These are phyloP conservation scores for Lasiommata megera DNA, from an alignment of 2,888 invertebrate species.

Conservation along the genomic window DNA sequence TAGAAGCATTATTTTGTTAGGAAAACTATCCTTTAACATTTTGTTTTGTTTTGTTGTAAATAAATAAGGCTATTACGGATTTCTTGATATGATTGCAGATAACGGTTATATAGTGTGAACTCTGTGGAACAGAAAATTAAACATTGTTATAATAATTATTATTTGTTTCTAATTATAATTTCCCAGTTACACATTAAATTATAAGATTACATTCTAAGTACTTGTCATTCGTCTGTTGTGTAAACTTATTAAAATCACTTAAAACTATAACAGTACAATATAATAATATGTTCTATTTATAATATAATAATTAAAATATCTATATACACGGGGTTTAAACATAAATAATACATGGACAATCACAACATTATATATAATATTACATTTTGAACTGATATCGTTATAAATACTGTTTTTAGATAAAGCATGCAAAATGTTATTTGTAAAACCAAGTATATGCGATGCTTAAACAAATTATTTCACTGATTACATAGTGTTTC, in stretches of 20 bases:
- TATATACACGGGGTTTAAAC: constrained; percentile 4
- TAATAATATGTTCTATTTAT: background rate
- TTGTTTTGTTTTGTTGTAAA: too few relatives aligned
- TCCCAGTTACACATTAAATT: background rate
- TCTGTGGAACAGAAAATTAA: background rate
- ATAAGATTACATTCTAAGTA: constrained; percentile 8
- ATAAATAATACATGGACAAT: constrained; percentile 13
- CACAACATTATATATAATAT: background rate
- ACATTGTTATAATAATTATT: background rate
- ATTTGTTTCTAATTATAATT: background rate
- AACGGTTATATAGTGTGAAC: background rate
- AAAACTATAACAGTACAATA: constrained; percentile 11
- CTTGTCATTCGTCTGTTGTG: constrained; percentile 7
- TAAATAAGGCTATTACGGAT: too few relatives aligned
- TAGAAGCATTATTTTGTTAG: too few relatives aligned
- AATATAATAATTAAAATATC: background rate
- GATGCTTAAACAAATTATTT: too few relatives aligned
- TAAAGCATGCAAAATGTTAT: background rate
- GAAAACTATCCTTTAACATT: too few relatives aligned
- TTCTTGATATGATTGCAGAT: too few relatives aligned
- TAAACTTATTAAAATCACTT: constrained; percentile 11
- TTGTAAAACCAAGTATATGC: too few relatives aligned
- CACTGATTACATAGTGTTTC: too few relatives aligned
- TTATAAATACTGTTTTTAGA: constrained; percentile 7
- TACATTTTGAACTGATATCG: background rate